Evolutionary conservation across 2,888 invertebrate species (phyloP), one percentile per base, ranked within the genome.

Genomic region (Mamestra brassicae): DNA sequence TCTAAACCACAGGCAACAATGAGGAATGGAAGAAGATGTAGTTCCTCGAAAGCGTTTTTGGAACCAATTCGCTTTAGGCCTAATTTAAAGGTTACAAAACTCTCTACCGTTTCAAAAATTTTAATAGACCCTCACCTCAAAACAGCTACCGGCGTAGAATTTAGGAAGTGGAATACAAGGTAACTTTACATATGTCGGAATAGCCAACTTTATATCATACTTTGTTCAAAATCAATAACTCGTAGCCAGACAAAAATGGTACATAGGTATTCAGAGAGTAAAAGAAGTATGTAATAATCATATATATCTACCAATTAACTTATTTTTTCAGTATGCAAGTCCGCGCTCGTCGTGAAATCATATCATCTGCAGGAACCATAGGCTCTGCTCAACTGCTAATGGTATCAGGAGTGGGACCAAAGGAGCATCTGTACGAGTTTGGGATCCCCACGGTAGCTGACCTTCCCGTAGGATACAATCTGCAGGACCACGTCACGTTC

Each of bases 361-460:
- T 99, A 70, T 93, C 99, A 47, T 97, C 98, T 10, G 98, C 98
- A 0, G 99, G 99, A 4, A 95, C 98, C 0, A 97, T 99, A 47
- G 98, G 98, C 84, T 98, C 98, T 3, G 98, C 99, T 0, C 99
- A 99, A 90, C 92, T 99, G 5, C 93, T 99, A 63, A 98, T 99
- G 98, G 92, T 99, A 17, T 98, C 98, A 0, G 99, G 99, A 15
- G 95, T 99, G 47, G 98, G 98, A 0, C 98, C 98, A 0, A 93
- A 91, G 50, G 94, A 97, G 0, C 97, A 98, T 88, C 93, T 98
- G 7, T 88, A 93, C 36, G 93, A 97, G 52, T 89, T 97, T 10
- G 96, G 97, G 4, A 98, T 98, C 69, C 92, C 96, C 0, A 97
- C 97, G 2, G 89, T 98, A 54, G 96, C 97, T 80, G 97, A 98